Conservation (phyloP, 2,113 vertebrate genomes). For the Scatophagus argus region DNA sequence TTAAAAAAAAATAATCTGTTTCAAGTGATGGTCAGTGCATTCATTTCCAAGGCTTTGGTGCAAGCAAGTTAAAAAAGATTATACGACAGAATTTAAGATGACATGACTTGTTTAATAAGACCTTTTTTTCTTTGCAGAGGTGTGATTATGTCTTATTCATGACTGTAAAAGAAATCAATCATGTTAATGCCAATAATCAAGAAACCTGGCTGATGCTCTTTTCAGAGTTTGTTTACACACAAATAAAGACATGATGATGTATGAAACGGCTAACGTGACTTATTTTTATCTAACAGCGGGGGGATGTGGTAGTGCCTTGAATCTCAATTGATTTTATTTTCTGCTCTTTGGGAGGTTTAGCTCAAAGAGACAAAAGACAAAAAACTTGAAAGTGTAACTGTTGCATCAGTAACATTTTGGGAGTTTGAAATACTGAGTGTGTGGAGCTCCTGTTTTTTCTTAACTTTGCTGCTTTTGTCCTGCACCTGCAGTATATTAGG, state of each 20-base stretch:
- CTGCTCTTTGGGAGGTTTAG: too few species aligned
- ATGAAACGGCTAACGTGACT: conserved; percentile 5
- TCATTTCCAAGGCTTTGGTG: conserved; percentile 10
- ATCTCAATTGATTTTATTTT: neutral
- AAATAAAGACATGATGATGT: conserved; percentile 81
- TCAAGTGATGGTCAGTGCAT: conserved; percentile 13
- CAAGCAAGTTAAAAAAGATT: neutral
- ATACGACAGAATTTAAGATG: conserved; percentile 11
- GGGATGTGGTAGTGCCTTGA: neutral
- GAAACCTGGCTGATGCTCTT: conserved; percentile 76
- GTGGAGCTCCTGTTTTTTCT: neutral
- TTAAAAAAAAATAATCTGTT: conserved; percentile 23
- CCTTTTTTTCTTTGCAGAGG: conserved; percentile 42
- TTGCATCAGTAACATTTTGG: conserved; percentile 3
- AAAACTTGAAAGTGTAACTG: neutral
- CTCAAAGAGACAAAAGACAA: too few species aligned
- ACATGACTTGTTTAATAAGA: conserved; percentile 31
- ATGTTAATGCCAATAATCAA: conserved; percentile 75
- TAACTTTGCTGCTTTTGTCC: neutral
- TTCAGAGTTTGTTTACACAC: conserved; percentile 84
- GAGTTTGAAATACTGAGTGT: neutral
- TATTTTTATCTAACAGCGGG: neutral
- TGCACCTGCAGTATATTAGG: neutral
- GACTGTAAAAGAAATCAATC: conserved; percentile 68
- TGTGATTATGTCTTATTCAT: conserved; percentile 72